phyloP scores from a whole-genome alignment of 2,888 invertebrate genomes.

The Lochmaea capreae region DNA sequence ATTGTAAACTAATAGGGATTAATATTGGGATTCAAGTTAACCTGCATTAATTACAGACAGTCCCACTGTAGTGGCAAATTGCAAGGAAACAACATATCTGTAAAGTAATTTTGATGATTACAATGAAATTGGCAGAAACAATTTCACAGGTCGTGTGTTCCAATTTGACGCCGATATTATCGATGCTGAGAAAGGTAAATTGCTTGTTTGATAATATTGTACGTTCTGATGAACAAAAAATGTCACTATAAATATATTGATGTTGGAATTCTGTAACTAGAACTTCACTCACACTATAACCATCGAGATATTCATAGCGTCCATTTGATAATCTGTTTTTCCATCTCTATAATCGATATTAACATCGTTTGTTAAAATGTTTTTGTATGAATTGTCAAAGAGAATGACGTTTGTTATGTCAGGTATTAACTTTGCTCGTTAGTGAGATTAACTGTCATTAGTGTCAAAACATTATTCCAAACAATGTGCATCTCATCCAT shows the following conservation, averaged over 20 bases:
- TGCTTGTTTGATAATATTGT: background rate
- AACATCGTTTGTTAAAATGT: background rate
- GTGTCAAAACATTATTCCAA: background rate
- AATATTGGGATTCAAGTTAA: slow-evolving; percentile 9
- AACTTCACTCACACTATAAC: too few relatives aligned
- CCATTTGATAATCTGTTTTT: too few relatives aligned
- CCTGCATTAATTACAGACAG: slow-evolving; percentile 15
- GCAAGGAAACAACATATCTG: slow-evolving; percentile 18
- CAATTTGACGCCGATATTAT: background rate
- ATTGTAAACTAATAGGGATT: slow-evolving; percentile 8
- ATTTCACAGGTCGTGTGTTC: background rate
- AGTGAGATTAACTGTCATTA: background rate
- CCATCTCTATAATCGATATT: background rate
- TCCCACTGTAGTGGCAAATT: slow-evolving; percentile 17
- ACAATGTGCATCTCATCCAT: background rate
- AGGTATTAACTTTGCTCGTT: background rate
- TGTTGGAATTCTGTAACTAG: too few relatives aligned
- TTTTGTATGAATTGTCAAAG: background rate
- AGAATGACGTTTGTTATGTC: background rate
- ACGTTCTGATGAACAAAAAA: too few relatives aligned
- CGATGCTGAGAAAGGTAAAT: background rate
- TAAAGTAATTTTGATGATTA: slow-evolving; percentile 25
- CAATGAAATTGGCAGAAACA: slow-evolving; percentile 30
- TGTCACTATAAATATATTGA: too few relatives aligned
- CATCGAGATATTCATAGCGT: too few relatives aligned